Evolutionary conservation across 1,140 invertebrate genomes (phyloP).

Genomic region (silkworm (Bombyx mori)): DNA sequence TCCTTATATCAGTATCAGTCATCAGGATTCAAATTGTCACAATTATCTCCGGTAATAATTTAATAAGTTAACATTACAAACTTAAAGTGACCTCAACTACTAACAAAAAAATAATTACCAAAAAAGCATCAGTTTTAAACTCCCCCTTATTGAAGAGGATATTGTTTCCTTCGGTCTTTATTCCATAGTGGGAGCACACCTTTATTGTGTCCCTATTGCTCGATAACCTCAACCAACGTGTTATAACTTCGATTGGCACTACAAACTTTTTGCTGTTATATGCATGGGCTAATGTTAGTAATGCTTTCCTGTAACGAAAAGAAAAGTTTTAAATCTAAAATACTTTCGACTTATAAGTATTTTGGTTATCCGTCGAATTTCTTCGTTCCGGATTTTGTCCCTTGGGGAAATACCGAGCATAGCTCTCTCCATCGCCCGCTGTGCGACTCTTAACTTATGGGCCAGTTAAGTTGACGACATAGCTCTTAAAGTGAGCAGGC

Average conservation of each 20-base stretch:
- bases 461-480: too few species aligned
- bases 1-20: background rate
- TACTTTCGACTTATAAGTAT: too few species aligned
- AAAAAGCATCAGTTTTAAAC: slow-evolving; percentile 27
- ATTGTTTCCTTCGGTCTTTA: slow-evolving; percentile 19
- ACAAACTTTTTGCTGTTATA: slow-evolving; percentile 71
- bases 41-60: background rate
- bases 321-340: too few species aligned
- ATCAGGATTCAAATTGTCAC: too few species aligned
- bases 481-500: too few species aligned
- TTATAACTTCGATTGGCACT: slow-evolving; percentile 51
- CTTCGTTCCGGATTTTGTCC: too few species aligned
- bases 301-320: slow-evolving; percentile 52
- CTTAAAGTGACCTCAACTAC: background rate
- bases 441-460: too few species aligned
- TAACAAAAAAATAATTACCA: slow-evolving; percentile 11
- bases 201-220: slow-evolving; percentile 21
- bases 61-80: too few species aligned
- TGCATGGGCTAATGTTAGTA: slow-evolving; percentile 68
- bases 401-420: too few species aligned
- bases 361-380: too few species aligned
- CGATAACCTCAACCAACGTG: slow-evolving; percentile 40
- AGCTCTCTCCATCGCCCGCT: too few species aligned
- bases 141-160: slow-evolving; percentile 39
- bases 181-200: slow-evolving; percentile 39